Percentiles rank a stretch among this genome's conserved stretches.
Conservation (phyloP, 2,113 vertebrate genomes). For the Brachyistius frenatus region DNA sequence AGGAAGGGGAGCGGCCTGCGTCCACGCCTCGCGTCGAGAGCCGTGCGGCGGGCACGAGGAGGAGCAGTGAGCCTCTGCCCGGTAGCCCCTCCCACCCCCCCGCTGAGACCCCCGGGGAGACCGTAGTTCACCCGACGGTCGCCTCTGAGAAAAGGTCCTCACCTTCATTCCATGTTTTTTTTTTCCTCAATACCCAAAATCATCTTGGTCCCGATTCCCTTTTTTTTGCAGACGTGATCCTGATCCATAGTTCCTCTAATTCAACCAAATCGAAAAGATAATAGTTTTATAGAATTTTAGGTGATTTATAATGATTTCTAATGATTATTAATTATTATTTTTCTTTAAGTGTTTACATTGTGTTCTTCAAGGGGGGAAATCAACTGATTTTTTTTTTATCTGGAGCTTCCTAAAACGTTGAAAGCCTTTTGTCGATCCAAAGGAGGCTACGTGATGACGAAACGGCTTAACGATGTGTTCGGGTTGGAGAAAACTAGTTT, state of each 20-base stretch:
- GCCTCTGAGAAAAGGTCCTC: slow-evolving; percentile 72
- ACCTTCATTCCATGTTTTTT: slow-evolving; percentile 18
- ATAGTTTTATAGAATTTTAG: no score
- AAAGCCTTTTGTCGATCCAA: no score
- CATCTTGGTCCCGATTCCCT: not conserved
- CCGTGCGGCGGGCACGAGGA: slow-evolving; percentile 43
- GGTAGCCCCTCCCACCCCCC: slow-evolving; percentile 39
- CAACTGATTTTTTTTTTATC: no score
- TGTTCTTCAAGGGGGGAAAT: no score
- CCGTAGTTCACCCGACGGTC: slow-evolving; percentile 42
- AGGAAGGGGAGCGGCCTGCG: slow-evolving; percentile 35
- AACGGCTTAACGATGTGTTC: no score
- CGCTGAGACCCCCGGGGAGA: slow-evolving; percentile 39
- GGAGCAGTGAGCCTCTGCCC: slow-evolving; percentile 67
- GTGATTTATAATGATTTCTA: no score
- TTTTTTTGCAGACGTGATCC: not conserved
- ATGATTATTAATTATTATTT: no score
- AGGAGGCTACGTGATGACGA: no score
- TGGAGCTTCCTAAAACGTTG: no score
- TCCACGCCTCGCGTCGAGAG: slow-evolving; percentile 39
- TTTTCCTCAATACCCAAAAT: slow-evolving; percentile 22
- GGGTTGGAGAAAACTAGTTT: no score
- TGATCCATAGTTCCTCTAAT: not conserved
- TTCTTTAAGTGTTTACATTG: no score
- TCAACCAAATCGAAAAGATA: not conserved